Evolutionary conservation across 2,797 vertebrate genomes (phyloP), one percentile per base, ranked within the genome.

Genomic region (Dermochelys coriacea): DNA sequence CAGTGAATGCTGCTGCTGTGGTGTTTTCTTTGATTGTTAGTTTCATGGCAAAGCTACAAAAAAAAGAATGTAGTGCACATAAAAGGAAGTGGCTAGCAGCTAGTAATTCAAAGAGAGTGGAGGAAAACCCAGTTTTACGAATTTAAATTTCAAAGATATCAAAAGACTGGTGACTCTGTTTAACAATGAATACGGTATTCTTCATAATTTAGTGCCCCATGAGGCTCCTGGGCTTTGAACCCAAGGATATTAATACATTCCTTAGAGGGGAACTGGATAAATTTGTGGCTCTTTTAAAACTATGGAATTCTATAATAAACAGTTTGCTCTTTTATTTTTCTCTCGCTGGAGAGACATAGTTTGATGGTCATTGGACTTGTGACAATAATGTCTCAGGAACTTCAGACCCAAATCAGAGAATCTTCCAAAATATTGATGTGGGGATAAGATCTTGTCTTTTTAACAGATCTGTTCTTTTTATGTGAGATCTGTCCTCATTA

Each of bases 111-210:
- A 87, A 82, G 80, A 90, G 47, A 55, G 12, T 74, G 64, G 45
- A 94, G 21, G 77, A 91, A 83, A 91, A 54, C 71, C 41, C 74
- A 64, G n/a, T 88, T 79, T 91, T 96, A 31, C 9, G 50, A 6
- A 49, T 90, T 91, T 87, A 80, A 78, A 64, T 90, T 96, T 94
- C 52, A 87, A 2, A 74, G 9, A 84, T 51, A 52, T n/a, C 93
- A 86, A 85, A 79, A 80, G 89, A 50, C 80, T 74, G 77, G 74
- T 85, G 68, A 74, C 37, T 92, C 85, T 78, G 45, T 85, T 64
- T 90, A 94, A 54, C 55, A 87, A 49, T 71, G 27, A 95, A 82
- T 87, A 87, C 90, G 37, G 18, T n/a, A 18, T 95, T 94, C 86
- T 87, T 51, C 15, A 2, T 95, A 31, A 86, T 91, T 90, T 77